phyloP scores from a whole-genome alignment of 2,888 invertebrate genomes.

The Megastigmus dorsalis region DNA sequence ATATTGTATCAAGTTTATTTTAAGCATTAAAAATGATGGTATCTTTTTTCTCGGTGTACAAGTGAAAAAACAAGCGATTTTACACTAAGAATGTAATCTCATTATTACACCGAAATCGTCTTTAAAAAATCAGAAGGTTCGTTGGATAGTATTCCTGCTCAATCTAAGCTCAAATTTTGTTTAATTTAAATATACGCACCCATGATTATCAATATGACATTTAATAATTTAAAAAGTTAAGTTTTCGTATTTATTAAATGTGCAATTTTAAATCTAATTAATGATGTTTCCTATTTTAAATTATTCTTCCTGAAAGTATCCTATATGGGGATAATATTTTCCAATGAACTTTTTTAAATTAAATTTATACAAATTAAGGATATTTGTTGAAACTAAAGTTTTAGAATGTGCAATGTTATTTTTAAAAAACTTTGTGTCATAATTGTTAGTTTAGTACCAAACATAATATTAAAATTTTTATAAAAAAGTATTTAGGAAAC shows the following conservation, averaged over 20 bases:
- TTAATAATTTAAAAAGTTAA: slow-evolving; percentile 24
- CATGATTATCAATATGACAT: slow-evolving; percentile 38
- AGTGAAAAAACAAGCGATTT: slow-evolving; percentile 12
- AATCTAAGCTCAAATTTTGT: slow-evolving; percentile 15
- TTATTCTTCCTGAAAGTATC: too few relatives aligned
- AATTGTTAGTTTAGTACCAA: not conserved
- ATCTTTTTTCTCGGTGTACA: slow-evolving; percentile 30
- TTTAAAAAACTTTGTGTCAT: not conserved
- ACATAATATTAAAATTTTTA: not conserved
- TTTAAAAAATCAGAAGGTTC: not conserved
- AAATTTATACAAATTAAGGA: not conserved
- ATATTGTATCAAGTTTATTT: too few relatives aligned
- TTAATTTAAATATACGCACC: not conserved
- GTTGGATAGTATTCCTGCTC: slow-evolving; percentile 17
- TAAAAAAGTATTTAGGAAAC: not conserved
- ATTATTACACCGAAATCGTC: not conserved
- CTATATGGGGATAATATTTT: too few relatives aligned
- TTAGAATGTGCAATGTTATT: slow-evolving; percentile 13
- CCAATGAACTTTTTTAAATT: too few relatives aligned
- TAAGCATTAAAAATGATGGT: slow-evolving; percentile 17
- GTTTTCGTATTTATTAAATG: too few relatives aligned
- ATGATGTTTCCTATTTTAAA: too few relatives aligned
- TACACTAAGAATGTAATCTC: slow-evolving; percentile 18
- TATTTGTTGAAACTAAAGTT: not conserved
- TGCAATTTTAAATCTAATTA: too few relatives aligned